Conservation (phyloP, 2,888 invertebrate genomes). For the Siphonodentalium dalli region DNA sequence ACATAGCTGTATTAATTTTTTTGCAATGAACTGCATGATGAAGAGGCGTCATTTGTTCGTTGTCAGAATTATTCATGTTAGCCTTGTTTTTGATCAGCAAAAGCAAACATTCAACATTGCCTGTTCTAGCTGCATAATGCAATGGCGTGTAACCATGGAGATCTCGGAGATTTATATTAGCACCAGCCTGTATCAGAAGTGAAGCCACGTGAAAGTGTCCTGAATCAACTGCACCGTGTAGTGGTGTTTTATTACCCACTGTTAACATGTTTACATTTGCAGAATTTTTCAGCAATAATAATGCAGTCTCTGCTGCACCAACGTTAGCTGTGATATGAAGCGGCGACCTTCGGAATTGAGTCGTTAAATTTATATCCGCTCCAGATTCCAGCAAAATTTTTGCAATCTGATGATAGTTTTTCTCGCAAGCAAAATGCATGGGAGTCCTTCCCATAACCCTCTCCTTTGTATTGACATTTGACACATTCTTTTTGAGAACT, state of each 20-base stretch:
- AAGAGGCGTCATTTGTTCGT: conserved; percentile 42
- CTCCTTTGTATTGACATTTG: conserved; percentile 47
- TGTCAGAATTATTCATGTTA: conserved; percentile 41
- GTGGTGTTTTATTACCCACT: conserved; percentile 43
- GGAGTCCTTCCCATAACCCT: conserved; percentile 51
- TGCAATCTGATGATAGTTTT: conserved; percentile 36
- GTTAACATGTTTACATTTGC: conserved; percentile 48
- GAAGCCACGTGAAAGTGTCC: conserved; percentile 35
- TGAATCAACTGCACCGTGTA: conserved; percentile 43
- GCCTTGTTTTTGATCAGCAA: conserved; percentile 39
- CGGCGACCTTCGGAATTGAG: conserved; percentile 47
- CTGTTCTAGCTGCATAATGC: conserved; percentile 38
- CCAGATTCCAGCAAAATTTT: conserved; percentile 44
- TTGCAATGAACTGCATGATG: conserved; percentile 41
- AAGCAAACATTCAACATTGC: conserved; percentile 35
- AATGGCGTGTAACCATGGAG: conserved; percentile 48
- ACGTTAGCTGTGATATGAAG: conserved; percentile 43
- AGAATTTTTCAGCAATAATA: conserved; percentile 35
- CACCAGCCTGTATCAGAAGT: conserved; percentile 40
- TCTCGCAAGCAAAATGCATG: conserved; percentile 46
- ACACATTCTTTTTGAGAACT: conserved; percentile 42
- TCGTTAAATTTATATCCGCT: conserved; percentile 52
- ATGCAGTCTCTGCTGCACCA: conserved; percentile 38
- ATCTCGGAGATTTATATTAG: conserved; percentile 46
- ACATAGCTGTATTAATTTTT: conserved; percentile 30